phyloP scores from a whole-genome alignment of 1,140 invertebrate genomes.

The Physella acuta region DNA sequence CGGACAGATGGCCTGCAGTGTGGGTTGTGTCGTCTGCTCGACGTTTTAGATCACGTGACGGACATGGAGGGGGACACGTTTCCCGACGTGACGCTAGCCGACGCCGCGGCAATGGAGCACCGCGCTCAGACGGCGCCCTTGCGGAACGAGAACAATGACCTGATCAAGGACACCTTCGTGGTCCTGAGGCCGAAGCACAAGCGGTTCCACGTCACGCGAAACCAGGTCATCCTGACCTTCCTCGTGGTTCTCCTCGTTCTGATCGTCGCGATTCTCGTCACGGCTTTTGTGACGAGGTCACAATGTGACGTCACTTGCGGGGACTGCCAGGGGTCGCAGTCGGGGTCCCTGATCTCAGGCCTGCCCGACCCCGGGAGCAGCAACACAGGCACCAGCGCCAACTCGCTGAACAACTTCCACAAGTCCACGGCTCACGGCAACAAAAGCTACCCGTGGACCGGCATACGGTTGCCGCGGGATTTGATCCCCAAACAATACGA shows the following conservation, averaged over 20 bases:
- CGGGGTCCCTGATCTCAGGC: background rate
- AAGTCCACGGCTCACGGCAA: too few relatives aligned
- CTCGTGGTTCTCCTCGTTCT: background rate
- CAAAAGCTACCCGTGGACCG: conserved; percentile 29
- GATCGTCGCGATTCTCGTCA: background rate
- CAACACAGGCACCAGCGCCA: background rate
- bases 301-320: background rate
- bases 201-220: background rate
- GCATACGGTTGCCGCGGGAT: conserved; percentile 38
- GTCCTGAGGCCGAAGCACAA: background rate
- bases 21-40: too few relatives aligned
- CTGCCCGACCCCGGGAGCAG: too few relatives aligned
- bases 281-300: background rate
- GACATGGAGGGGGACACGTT: conserved; percentile 10
- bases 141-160: background rate
- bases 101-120: background rate
- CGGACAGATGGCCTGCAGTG: too few relatives aligned
- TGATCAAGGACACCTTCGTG: conserved; percentile 17
- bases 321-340: background rate
- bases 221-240: background rate
- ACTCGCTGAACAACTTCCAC: background rate
- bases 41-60: background rate
- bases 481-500: conserved; percentile 40
- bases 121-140: background rate
- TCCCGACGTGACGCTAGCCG: conserved; percentile 19